phyloP scores from a whole-genome alignment of 2,797 vertebrate genomes.

The Glossophaga mutica region DNA sequence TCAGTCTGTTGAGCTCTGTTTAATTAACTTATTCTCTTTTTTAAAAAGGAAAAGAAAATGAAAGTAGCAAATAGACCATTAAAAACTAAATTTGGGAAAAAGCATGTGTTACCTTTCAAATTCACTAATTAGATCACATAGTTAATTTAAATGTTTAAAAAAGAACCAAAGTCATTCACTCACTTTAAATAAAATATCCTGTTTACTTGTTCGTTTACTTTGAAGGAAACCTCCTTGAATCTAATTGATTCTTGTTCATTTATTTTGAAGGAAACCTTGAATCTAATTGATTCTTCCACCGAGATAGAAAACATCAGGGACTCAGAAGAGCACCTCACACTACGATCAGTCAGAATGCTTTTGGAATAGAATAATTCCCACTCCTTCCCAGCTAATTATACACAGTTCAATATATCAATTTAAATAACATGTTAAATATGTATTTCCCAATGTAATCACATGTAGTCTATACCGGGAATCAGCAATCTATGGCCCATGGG shows the following conservation, averaged over 20 bases:
- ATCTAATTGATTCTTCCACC: neutral
- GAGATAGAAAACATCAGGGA: slow-evolving; percentile 11
- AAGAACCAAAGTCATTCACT: neutral
- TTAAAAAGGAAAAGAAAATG: slow-evolving; percentile 28
- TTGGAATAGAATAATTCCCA: neutral
- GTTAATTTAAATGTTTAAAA: slow-evolving; percentile 41
- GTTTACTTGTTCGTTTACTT: neutral
- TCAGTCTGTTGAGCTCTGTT: neutral
- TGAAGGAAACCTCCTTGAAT: neutral
- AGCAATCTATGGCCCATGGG: neutral
- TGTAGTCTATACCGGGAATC: neutral
- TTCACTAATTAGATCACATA: neutral
- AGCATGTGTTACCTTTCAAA: neutral
- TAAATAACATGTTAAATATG: neutral
- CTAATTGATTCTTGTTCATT: neutral
- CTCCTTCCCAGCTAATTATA: neutral
- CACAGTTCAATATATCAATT: neutral
- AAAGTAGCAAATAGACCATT: slow-evolving; percentile 6
- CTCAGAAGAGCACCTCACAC: neutral
- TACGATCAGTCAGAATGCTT: neutral
- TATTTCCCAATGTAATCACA: neutral
- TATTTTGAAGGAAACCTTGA: neutral
- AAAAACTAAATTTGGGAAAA: slow-evolving; percentile 9
- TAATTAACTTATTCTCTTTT: slow-evolving; percentile 32
- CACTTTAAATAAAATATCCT: neutral